phyloP scores from a whole-genome alignment of 2,113 vertebrate species.

The Pontoporia blainvillei region DNA sequence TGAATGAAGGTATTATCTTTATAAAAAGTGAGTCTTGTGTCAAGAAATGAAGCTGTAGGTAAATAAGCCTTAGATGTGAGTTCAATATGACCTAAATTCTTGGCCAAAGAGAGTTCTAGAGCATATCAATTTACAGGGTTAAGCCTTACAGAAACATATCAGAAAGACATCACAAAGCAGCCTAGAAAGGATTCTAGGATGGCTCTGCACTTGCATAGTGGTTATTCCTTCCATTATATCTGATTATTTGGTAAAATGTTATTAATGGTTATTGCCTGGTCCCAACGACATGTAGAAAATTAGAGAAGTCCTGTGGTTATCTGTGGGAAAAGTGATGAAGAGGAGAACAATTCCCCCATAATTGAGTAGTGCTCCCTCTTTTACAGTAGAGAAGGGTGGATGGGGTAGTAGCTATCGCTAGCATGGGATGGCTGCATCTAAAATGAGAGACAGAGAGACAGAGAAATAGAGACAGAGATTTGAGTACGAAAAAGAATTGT shows the following conservation, averaged over 20 bases:
- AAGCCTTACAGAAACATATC: not conserved
- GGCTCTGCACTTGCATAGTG: not conserved
- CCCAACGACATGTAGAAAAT: not conserved
- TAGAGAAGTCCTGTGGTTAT: not conserved
- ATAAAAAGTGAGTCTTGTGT: not conserved
- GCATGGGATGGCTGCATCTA: not conserved
- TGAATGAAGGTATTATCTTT: not conserved
- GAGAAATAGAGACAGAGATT: not conserved
- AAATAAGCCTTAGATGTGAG: not conserved
- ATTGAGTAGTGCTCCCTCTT: not conserved
- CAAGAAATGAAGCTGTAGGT: not conserved
- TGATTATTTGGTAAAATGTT: not conserved
- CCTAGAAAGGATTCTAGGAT: not conserved
- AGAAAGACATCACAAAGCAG: not conserved
- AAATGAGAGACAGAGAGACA: not conserved
- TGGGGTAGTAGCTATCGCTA: accelerated
- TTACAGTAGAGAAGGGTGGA: accelerated
- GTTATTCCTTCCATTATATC: not conserved
- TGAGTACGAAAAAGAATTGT: not conserved
- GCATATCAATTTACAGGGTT: not conserved
- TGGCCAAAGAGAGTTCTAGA: not conserved
- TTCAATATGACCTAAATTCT: not conserved
- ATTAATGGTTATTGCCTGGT: not conserved
- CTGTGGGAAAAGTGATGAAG: not conserved
- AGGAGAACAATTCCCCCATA: not conserved